A percentile compares a stretch with the other conserved stretches of the same genome.
Conservation (phyloP, 2,888 invertebrate species). For the Entomobrya proxima region DNA sequence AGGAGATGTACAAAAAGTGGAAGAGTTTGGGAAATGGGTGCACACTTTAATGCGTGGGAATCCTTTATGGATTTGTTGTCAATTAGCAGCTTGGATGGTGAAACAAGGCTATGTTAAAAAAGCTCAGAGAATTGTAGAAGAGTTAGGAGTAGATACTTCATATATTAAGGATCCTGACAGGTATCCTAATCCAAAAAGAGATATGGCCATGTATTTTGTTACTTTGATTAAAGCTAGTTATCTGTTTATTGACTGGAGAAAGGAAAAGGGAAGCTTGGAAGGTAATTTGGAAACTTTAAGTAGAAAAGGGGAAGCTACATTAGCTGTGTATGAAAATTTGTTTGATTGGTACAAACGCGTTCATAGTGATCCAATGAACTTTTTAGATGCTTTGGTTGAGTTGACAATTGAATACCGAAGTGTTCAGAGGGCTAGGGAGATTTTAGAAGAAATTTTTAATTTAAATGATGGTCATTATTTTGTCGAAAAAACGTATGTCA, state of each 20-base stretch:
- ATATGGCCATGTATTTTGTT: slow-evolving; percentile 52
- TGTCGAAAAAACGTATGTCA: slow-evolving; percentile 59
- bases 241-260: slow-evolving; percentile 56
- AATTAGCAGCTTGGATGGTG: slow-evolving; percentile 67
- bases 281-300: slow-evolving; percentile 10
- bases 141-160: neutral
- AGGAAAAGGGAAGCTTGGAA: too few relatives aligned
- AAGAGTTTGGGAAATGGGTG: slow-evolving; percentile 31
- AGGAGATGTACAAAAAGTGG: slow-evolving; percentile 42
- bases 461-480: slow-evolving; percentile 59
- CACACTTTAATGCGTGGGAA: neutral
- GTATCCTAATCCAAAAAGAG: slow-evolving; percentile 55
- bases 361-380: slow-evolving; percentile 67
- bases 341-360: slow-evolving; percentile 15
- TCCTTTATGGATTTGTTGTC: slow-evolving; percentile 46
- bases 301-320: slow-evolving; percentile 59
- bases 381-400: slow-evolving; percentile 68
- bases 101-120: slow-evolving; percentile 67
- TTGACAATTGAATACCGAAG: slow-evolving; percentile 53
- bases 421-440: slow-evolving; percentile 46
- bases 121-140: slow-evolving; percentile 27
- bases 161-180: neutral
- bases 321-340: slow-evolving; percentile 59
- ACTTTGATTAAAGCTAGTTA: slow-evolving; percentile 55
- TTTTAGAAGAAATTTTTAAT: slow-evolving; percentile 51